Base-by-base conservation (phyloP, 2,113 vertebrate genomes). In the Hemiprocne comata region DNA sequence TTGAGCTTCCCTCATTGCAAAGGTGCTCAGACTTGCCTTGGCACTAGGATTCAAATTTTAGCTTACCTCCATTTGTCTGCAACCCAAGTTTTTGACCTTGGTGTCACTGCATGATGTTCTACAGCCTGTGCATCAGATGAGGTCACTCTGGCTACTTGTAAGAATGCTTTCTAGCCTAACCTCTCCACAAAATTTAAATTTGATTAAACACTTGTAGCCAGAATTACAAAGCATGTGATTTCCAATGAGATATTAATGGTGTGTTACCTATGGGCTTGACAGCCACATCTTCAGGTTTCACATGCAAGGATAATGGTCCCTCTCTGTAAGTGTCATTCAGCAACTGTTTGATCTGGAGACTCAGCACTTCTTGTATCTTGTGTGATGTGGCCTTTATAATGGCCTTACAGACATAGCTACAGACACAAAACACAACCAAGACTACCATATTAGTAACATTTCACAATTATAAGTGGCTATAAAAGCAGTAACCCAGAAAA, bases 191-290 rank as follows among this genome's bases (percentile, higher is more conserved):
- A 65, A 38, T 40, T 74, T 10, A 25, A n/a, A 42, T 84, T 33
- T 21, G n/a, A 65, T 64, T 16, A 53, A 69, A 4, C 20, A 34
- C 8, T 13, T 57, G 11, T 7, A 50, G 33, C 13, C 25, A 70
- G 76, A 77, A 48, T 73, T 50, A 25, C 24, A 58, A 73, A 77
- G 18, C 18, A 53, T 5, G 8, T 11, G 20, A 78, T 77, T 89
- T 82, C 61, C 38, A 62, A 20, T 18, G 40, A 80, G 17, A 12
- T 79, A 83, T 77, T 69, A 60, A 75, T 29, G 38, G 62, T 87
- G 33, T 38, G 57, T 97, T 97, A 98, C 98, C 98, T 94, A 97
- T 85, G 69, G 72, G 48, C 65, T 77, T 93, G 61, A 98, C 92
- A 72, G 17, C 16, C 77, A 97, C 24, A 2, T 91, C 61, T 62